Evolutionary conservation across 2,888 invertebrate species (phyloP), one percentile per base, ranked within the genome.

Genomic region (Diloba caeruleocephala): DNA sequence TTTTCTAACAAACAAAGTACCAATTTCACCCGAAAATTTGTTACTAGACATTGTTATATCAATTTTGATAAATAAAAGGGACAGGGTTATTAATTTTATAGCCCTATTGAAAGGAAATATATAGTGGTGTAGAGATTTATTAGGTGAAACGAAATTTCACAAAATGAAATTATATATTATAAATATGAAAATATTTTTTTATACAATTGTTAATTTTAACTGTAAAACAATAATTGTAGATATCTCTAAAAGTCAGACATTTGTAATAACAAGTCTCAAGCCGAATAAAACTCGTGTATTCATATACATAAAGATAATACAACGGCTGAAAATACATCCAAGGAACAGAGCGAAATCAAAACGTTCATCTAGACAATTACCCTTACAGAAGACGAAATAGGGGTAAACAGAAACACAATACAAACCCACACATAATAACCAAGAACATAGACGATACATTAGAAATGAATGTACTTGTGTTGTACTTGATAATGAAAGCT

Each of bases 1-100:
- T 85, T 82, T 78, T 74, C 68, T 48, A 50, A 61, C 64, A 76
- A 78, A 81, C 66, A 76, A 78, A 81, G 71, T 78, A 76, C 71
- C 78, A 74, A 79, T 82, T 78, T 76, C 57, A 59, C 54, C 62
- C 65, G 54, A 64, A 76, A 81, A 79, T 78, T 70, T 58, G 57
- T 72, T 68, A 70, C 63, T 61, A 58, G 60, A 59, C 48, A 66
- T 59, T 55, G 71, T 70, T 59, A 42, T 59, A 63, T 63, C 46
- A 67, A 67, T 60, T 67, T 68, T 58, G 34, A 57, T 59, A 70
- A 71, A 70, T 70, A 71, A 67, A 63, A 66, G 49, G 52, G 60
- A 48, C 42, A 45, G 44, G 29, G 49, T 55, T 67, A 71, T 71
- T 67, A 57, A 70, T 71, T 59, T 57, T 39, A 71, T 50, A 38